phyloP scores from a whole-genome alignment of 2,888 invertebrate species.

The Drosophila basisetae region DNA sequence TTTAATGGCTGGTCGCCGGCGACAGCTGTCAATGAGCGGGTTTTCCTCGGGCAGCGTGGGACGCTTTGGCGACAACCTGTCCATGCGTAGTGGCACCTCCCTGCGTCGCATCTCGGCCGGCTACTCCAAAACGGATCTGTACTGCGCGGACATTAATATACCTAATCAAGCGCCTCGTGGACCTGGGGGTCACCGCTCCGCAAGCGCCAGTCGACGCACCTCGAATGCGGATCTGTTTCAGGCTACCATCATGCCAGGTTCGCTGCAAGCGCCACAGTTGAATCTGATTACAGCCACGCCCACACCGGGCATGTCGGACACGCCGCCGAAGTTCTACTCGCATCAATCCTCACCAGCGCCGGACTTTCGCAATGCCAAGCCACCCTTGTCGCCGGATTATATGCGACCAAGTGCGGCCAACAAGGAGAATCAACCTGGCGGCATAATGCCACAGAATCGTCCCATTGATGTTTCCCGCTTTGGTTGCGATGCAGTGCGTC shows the following conservation, averaged over 20 bases:
- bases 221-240: slow-evolving; percentile 81
- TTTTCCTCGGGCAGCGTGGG: slow-evolving; percentile 77
- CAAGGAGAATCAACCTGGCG: slow-evolving; percentile 65
- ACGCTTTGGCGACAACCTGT: slow-evolving; percentile 80
- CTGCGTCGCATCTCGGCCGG: slow-evolving; percentile 83
- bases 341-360: slow-evolving; percentile 64
- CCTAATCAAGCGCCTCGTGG: slow-evolving; percentile 47
- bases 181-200: slow-evolving; percentile 71
- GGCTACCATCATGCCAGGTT: slow-evolving; percentile 63
- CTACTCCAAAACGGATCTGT: slow-evolving; percentile 83
- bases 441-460: slow-evolving; percentile 78
- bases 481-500: slow-evolving; percentile 69
- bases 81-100: slow-evolving; percentile 83
- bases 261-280: slow-evolving; percentile 64
- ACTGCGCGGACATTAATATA: slow-evolving; percentile 84
- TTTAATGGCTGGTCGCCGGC: slow-evolving; percentile 72
- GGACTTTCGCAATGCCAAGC: slow-evolving; percentile 79
- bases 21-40: slow-evolving; percentile 82
- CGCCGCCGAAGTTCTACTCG: slow-evolving; percentile 64
- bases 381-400: slow-evolving; percentile 78
- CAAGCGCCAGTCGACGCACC: slow-evolving; percentile 79
- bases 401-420: slow-evolving; percentile 81
- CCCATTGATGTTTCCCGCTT: slow-evolving; percentile 83
- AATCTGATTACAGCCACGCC: slow-evolving; percentile 83
- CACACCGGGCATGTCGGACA: slow-evolving; percentile 55